Evolutionary conservation across 1,140 invertebrate species (phyloP).

Genomic region (Tetraneura akinire): DNA sequence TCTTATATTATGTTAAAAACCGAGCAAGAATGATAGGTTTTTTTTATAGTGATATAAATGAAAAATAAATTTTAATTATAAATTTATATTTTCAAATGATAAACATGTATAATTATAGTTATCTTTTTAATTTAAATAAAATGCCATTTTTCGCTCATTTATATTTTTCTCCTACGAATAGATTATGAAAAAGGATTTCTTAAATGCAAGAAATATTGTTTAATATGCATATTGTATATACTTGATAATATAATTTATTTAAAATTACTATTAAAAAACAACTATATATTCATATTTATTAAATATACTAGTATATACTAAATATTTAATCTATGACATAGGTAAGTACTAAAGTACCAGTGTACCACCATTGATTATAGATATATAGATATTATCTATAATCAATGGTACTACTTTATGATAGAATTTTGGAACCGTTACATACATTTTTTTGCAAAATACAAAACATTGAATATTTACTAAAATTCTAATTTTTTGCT

Average conservation of each 20-base stretch:
- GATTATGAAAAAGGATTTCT: constrained; percentile 2
- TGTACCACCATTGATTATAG: no score
- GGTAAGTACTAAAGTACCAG: no score
- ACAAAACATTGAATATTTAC: no score
- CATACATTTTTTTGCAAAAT: no score
- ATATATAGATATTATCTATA: no score
- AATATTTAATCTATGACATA: no score
- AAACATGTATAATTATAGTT: constrained; percentile 20
- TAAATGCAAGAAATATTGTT: background rate
- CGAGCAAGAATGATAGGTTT: background rate
- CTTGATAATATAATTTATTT: no score
- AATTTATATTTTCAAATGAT: constrained; percentile 26
- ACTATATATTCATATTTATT: no score
- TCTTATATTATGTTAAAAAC: background rate
- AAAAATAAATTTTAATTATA: background rate
- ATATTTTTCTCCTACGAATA: background rate
- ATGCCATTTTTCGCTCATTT: constrained; percentile 5
- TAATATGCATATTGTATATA: background rate
- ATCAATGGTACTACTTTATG: no score
- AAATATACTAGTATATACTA: no score
- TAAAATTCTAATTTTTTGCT: no score
- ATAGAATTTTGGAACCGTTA: no score
- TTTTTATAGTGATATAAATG: constrained; percentile 15
- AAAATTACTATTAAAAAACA: background rate
- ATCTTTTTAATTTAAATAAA: constrained; percentile 7